Evolutionary conservation across 2,888 invertebrate genomes (phyloP).

Genomic region (Syrphus vitripennis): DNA sequence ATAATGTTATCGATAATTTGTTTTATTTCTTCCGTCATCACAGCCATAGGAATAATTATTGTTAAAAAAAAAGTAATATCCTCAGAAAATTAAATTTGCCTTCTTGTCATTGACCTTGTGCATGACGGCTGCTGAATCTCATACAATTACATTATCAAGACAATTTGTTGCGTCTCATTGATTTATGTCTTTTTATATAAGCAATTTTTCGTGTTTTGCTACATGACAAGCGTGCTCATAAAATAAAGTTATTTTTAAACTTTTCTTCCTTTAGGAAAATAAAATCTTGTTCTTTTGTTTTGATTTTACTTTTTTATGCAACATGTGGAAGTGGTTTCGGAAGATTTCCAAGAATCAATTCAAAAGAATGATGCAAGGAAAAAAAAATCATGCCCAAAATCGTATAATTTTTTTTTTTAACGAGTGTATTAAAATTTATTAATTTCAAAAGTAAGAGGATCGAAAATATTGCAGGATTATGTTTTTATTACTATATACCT

Average conservation of each 20-base stretch:
- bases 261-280: background rate
- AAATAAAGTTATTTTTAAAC: background rate
- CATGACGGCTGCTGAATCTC: background rate
- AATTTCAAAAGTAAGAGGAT: background rate
- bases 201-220: background rate
- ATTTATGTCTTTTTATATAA: background rate
- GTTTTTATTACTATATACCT: background rate
- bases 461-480: background rate
- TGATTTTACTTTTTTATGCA: background rate
- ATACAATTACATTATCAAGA: background rate
- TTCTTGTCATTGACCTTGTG: conserved; percentile 20
- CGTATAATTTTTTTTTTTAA: background rate
- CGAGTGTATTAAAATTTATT: background rate
- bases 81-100: background rate
- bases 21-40: background rate
- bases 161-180: background rate
- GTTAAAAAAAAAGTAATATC: background rate
- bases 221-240: background rate
- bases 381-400: background rate
- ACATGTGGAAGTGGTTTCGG: background rate
- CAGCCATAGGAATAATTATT: too few species aligned
- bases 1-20: too few species aligned
- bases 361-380: background rate
- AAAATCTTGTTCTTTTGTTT: background rate
- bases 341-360: background rate